Evolutionary conservation across 2,113 vertebrate species (phyloP).

Genomic region (Sphaerodactylus townsendi): DNA sequence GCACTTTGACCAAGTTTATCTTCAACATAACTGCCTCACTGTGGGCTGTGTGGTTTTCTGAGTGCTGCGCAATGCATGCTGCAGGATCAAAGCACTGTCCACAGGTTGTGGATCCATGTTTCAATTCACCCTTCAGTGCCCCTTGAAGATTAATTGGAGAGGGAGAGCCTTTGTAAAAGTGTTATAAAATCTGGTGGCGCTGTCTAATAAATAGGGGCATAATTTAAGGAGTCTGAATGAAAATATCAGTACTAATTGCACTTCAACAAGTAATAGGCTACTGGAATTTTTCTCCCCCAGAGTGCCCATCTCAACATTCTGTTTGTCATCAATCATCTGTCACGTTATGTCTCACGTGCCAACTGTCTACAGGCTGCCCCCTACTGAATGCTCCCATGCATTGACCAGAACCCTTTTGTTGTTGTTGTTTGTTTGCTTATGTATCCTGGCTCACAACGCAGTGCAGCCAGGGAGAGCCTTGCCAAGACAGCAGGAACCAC

Average conservation of each 20-base stretch:
- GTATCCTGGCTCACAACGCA: too few species aligned
- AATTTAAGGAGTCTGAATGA: neutral
- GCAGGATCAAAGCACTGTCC: neutral
- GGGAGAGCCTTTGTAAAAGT: neutral
- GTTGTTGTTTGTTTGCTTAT: too few species aligned
- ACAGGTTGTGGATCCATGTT: neutral
- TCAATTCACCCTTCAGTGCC: neutral
- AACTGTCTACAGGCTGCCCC: too few species aligned
- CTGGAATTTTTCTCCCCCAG: neutral
- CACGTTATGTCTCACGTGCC: too few species aligned
- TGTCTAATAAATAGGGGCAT: neutral
- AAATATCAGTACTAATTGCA: neutral
- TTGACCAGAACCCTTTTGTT: too few species aligned
- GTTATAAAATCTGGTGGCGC: neutral
- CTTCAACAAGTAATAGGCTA: neutral
- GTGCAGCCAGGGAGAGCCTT: too few species aligned
- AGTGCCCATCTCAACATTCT: neutral
- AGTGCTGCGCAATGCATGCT: neutral
- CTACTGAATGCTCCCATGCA: too few species aligned
- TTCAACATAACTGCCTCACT: slow-evolving; percentile 12
- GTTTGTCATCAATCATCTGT: too few species aligned
- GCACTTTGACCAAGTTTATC: neutral
- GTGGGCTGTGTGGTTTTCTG: slow-evolving; percentile 13
- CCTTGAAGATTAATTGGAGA: neutral
- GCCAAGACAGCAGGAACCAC: too few species aligned